Percentiles rank a stretch among this genome's conserved stretches.
Conservation (phyloP, 2,888 invertebrate species). For the Morpho deidamia region DNA sequence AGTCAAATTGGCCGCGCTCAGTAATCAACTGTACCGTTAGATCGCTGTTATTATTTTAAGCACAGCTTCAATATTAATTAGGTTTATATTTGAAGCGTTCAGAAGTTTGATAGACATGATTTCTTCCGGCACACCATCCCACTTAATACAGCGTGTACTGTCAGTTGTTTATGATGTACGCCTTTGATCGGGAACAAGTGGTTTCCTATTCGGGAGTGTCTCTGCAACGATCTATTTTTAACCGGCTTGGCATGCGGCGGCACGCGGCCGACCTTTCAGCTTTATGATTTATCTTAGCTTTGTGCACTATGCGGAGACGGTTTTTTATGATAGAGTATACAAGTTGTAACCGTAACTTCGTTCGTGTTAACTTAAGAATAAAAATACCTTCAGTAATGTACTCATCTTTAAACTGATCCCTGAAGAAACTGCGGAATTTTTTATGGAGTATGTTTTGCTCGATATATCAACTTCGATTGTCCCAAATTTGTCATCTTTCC, state of each 20-base stretch:
- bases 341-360: too few species aligned
- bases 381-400: too few species aligned
- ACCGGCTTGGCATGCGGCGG: conserved; percentile 49
- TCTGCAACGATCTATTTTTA: conserved; percentile 61
- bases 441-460: too few species aligned
- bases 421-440: too few species aligned
- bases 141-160: conserved; percentile 22
- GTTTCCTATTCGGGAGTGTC: conserved; percentile 67
- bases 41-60: conserved; percentile 7
- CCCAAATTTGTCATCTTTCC: too few species aligned
- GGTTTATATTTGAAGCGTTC: conserved; percentile 9
- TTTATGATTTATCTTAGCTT: conserved; percentile 44
- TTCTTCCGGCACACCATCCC: conserved; percentile 21
- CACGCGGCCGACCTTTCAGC: conserved; percentile 57
- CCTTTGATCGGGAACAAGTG: conserved; percentile 41
- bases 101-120: conserved; percentile 16
- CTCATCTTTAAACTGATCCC: too few species aligned
- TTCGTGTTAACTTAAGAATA: too few species aligned
- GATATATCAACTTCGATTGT: too few species aligned
- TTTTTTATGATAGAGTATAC: not conserved
- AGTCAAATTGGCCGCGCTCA: conserved; percentile 14
- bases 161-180: conserved; percentile 30
- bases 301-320: not conserved
- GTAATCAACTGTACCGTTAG: conserved; percentile 13
- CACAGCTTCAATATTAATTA: conserved; percentile 11